These are phyloP conservation scores for Tolmerus cingulatus DNA, from an alignment of 2,888 invertebrate genomes.

Conservation along the genomic window DNA sequence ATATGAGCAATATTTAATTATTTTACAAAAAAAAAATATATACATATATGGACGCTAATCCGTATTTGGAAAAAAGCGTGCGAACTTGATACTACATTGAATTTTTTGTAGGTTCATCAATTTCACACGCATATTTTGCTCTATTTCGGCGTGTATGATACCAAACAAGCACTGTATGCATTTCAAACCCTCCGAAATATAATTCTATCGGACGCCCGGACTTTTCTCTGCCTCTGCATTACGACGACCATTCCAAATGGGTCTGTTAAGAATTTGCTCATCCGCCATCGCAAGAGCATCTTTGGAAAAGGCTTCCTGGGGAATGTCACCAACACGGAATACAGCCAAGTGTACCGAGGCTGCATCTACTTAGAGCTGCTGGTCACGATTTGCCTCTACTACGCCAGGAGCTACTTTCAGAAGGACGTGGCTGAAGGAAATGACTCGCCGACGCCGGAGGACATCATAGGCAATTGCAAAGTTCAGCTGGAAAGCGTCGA, in stretches of 20 bases:
- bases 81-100: background rate
- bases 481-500: conserved; percentile 80
- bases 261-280: conserved; percentile 58
- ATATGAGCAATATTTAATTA: too few relatives aligned
- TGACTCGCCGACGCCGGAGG: conserved; percentile 71
- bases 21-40: too few relatives aligned
- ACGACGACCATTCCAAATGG: conserved; percentile 74
- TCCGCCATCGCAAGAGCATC: conserved; percentile 80
- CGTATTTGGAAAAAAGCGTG: background rate
- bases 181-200: conserved; percentile 78
- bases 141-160: conserved; percentile 82
- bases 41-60: background rate
- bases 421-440: conserved; percentile 56
- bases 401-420: conserved; percentile 74
- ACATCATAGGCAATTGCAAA: conserved; percentile 78
- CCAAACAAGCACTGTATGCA: conserved; percentile 75
- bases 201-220: conserved; percentile 73
- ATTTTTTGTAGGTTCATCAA: conserved; percentile 68
- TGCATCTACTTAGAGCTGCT: conserved; percentile 84
- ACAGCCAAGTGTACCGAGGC: conserved; percentile 74
- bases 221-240: conserved; percentile 77
- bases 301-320: conserved; percentile 74
- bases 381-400: conserved; percentile 79
- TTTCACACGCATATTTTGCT: conserved; percentile 85
- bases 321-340: conserved; percentile 70